These are phyloP conservation scores for Corythornis vintsioides DNA, from an alignment of 2,113 vertebrate genomes.

Conservation along the genomic window DNA sequence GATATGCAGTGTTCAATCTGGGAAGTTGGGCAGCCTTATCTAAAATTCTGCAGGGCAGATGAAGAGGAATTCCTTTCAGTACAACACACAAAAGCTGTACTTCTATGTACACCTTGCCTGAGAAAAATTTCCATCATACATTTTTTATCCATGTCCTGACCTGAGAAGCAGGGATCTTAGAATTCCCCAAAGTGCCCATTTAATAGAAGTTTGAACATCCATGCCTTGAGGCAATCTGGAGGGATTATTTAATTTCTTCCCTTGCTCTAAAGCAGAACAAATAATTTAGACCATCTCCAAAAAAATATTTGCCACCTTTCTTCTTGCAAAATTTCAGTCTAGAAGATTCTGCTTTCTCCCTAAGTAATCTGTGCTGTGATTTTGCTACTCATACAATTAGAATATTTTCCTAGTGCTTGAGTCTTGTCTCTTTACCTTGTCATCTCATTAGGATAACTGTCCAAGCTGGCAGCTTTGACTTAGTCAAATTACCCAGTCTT, in stretches of 20 bases:
- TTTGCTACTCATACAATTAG: background rate
- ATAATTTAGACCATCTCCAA: background rate
- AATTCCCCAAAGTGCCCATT: background rate
- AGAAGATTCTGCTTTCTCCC: background rate
- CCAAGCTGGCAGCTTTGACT: background rate
- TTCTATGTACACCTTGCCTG: background rate
- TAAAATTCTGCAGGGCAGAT: background rate
- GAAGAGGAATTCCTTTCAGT: background rate
- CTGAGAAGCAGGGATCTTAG: background rate
- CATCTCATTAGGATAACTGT: background rate
- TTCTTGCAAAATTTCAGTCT: background rate
- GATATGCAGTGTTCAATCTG: background rate
- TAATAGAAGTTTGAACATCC: background rate
- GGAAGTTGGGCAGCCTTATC: background rate
- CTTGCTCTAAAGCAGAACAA: background rate
- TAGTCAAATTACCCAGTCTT: background rate
- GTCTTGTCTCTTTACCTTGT: background rate
- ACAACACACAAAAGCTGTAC: background rate
- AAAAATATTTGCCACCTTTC: background rate
- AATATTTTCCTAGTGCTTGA: background rate
- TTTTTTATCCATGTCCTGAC: background rate
- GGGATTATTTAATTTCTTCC: background rate
- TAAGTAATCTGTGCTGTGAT: background rate
- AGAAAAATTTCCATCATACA: background rate
- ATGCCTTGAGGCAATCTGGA: rapidly evolving